phyloP scores from a whole-genome alignment of 2,797 vertebrate genomes.

The Erethizon dorsatum region DNA sequence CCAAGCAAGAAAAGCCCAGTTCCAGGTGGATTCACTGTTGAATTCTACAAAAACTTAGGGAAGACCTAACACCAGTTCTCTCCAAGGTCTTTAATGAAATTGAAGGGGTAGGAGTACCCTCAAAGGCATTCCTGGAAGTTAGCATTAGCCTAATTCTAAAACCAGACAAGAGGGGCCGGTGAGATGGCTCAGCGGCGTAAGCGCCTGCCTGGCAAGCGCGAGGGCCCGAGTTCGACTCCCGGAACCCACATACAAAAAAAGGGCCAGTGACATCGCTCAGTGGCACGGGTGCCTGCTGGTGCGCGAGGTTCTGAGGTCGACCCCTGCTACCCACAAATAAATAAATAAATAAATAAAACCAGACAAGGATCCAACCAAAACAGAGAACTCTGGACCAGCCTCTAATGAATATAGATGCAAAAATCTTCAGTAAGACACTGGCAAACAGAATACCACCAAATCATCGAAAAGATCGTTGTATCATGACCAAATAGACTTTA shows the following conservation, averaged over 20 bases:
- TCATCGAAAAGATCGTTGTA: not conserved
- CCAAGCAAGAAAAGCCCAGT: not conserved
- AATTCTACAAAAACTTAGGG: not conserved
- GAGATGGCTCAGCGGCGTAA: no score
- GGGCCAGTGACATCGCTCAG: no score
- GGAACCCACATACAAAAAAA: no score
- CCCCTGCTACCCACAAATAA: no score
- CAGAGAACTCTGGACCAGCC: not conserved
- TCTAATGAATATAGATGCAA: not conserved
- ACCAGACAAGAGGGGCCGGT: not conserved
- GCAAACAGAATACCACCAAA: not conserved
- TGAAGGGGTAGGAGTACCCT: not conserved
- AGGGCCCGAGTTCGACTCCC: no score
- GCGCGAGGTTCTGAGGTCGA: no score
- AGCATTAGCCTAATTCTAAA: not conserved
- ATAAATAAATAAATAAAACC: not conserved
- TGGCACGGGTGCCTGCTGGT: no score
- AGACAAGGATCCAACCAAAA: not conserved
- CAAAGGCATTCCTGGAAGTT: not conserved
- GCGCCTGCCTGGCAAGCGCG: no score
- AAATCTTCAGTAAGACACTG: not conserved
- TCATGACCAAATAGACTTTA: not conserved
- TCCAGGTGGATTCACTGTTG: not conserved
- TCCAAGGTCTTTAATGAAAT: not conserved
- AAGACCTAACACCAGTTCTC: not conserved